phyloP scores from a whole-genome alignment of 2,888 invertebrate genomes.

The Arge pagana region DNA sequence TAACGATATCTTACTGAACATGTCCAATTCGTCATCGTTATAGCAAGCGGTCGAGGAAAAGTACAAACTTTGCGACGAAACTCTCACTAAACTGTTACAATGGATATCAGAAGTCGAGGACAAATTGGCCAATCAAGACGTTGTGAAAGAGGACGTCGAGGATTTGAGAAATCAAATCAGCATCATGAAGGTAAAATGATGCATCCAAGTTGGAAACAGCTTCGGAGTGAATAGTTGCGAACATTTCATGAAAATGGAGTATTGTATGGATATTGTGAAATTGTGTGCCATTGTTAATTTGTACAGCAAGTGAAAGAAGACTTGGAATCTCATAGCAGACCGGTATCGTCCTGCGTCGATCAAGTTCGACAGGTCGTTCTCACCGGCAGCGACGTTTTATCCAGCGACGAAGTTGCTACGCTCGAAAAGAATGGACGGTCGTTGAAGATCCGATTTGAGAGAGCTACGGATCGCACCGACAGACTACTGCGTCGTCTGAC shows the following conservation, averaged over 20 bases:
- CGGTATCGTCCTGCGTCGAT: conserved; percentile 83
- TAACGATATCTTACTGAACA: neutral
- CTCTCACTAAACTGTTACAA: conserved; percentile 79
- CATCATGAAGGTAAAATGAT: conserved; percentile 72
- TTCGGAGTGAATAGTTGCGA: too few relatives aligned
- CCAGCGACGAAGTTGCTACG: conserved; percentile 86
- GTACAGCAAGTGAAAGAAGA: conserved; percentile 85
- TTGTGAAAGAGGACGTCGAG: conserved; percentile 84
- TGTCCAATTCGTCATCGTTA: conserved; percentile 57
- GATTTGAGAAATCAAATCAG: conserved; percentile 88
- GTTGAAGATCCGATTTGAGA: conserved; percentile 81
- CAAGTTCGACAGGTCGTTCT: conserved; percentile 88
- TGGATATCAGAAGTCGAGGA: conserved; percentile 88
- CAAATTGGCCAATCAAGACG: conserved; percentile 81
- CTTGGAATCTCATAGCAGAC: conserved; percentile 82
- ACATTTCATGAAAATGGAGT: neutral
- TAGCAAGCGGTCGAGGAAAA: conserved; percentile 96
- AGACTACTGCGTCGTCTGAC: conserved; percentile 76
- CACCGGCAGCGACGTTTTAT: conserved; percentile 89
- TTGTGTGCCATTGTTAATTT: conserved; percentile 21
- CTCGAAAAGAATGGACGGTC: conserved; percentile 86
- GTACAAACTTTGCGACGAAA: conserved; percentile 89
- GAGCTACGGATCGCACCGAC: conserved; percentile 79
- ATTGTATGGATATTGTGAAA: neutral
- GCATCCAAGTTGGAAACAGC: neutral